These are phyloP conservation scores for Acanthochromis polyacanthus DNA, from an alignment of 2,113 vertebrate species.

Conservation along the genomic window DNA sequence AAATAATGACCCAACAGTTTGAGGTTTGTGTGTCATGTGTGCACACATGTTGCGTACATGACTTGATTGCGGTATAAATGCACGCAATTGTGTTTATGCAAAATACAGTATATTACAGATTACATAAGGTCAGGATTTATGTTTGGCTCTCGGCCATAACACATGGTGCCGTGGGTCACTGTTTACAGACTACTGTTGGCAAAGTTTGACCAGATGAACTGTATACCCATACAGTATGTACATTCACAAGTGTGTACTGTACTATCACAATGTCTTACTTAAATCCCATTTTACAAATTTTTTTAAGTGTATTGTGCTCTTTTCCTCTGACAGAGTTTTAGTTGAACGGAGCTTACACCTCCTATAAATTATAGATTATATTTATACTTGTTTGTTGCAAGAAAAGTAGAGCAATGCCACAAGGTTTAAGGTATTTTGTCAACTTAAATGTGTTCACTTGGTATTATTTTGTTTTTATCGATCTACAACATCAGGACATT, in stretches of 20 bases:
- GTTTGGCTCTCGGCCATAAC: slow-evolving; percentile 24
- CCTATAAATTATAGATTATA: background rate
- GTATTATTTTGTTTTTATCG: background rate
- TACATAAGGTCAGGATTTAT: slow-evolving; percentile 4
- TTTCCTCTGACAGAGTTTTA: background rate
- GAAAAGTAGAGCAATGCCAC: background rate
- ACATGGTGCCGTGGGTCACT: slow-evolving; percentile 25
- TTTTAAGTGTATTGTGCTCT: background rate
- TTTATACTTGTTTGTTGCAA: background rate
- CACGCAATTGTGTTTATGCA: slow-evolving; percentile 2
- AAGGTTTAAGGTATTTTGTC: background rate
- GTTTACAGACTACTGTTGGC: slow-evolving; percentile 1
- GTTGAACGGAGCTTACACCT: background rate
- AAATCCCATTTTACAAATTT: background rate
- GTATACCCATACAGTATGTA: background rate
- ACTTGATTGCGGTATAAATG: background rate
- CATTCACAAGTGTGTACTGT: background rate
- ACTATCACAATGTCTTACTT: background rate
- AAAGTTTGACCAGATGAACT: slow-evolving; percentile 4
- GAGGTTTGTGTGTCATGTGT: background rate
- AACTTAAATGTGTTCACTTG: background rate
- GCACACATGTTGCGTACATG: slow-evolving; percentile 8
- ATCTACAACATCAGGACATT: background rate
- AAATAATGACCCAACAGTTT: slow-evolving; percentile 19
- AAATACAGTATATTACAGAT: background rate